Evolutionary conservation across 92 coral and sea anemone species (phyloP), one percentile per base, ranked within the genome.

Genomic region (Nematostella vectensis): DNA sequence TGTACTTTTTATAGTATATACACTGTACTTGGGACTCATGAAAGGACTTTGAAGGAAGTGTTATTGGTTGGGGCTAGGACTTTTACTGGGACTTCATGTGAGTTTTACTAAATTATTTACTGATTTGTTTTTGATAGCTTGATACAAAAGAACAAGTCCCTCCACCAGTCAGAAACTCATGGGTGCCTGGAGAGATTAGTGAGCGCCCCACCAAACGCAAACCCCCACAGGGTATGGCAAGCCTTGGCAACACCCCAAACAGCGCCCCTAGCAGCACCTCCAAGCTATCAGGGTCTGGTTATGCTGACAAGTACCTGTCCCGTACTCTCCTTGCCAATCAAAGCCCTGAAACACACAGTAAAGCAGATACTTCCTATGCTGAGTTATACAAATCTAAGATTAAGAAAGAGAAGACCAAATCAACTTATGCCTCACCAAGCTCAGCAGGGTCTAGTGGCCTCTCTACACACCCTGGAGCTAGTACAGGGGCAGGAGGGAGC

Each of bases 161-260:
- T 19, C 93, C 88, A 26, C 83, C 82, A 11, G 81, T 79, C 37
- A 59, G 72, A 31, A 81, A 89, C 25, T 86, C 98, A 4, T 91
- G 96, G 98, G 97, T 77, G 47, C 94, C 94, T 19, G 57, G 68
- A 30, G 94, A 85, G 58, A 78, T 80, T 26, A 83, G 77, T 51
- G 97, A 89, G 30, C 79, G 84, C 16, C 62, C 71, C 42, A 68
- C 64, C 25, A 71, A 76, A 38, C 30, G 88, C 13, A 59, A 60
- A 18, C 54, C 79, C 17, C 65, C 77, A 26, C 79, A 74, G 23
- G 76, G 79, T 27, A 60, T 48, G 24, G 52, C 75, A 10, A 23
- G 24, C 57, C 15, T 66, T 40, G 13, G 58, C 65, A 62, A 61
- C 59, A 17, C 67, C 47, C 55, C 71, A 27, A 47, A 59, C 30